These are phyloP conservation scores for Podotricha telesiphe DNA, from an alignment of 2,888 invertebrate genomes.

Conservation along the genomic window DNA sequence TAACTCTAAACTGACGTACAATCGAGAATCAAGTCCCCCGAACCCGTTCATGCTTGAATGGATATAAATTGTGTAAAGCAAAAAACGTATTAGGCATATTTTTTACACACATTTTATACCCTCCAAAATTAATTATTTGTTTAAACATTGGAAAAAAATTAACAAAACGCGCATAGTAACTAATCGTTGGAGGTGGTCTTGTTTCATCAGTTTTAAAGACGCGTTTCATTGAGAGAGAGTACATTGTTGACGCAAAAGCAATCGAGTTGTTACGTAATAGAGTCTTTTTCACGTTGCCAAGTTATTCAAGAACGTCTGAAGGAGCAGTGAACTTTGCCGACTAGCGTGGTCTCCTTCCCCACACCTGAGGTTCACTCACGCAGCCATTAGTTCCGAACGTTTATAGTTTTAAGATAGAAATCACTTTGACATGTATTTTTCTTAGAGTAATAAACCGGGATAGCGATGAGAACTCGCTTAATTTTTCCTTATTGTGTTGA, in stretches of 20 bases:
- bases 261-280: slow-evolving; percentile 50
- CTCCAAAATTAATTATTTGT: not conserved
- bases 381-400: slow-evolving; percentile 72
- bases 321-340: slow-evolving; percentile 80
- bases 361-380: slow-evolving; percentile 78
- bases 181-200: slow-evolving; percentile 56
- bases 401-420: slow-evolving; percentile 68
- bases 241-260: slow-evolving; percentile 47
- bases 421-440: slow-evolving; percentile 57
- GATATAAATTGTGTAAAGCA: too few species aligned
- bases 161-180: slow-evolving; percentile 44
- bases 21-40: too few species aligned
- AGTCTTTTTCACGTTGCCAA: slow-evolving; percentile 57
- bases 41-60: too few species aligned
- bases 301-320: slow-evolving; percentile 56
- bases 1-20: too few species aligned
- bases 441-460: slow-evolving; percentile 39
- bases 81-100: too few species aligned
- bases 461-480: slow-evolving; percentile 47
- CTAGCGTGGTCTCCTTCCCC: slow-evolving; percentile 66
- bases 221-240: slow-evolving; percentile 53
- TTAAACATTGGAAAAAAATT: not conserved
- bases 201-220: slow-evolving; percentile 61
- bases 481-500: slow-evolving; percentile 39
- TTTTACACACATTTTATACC: not conserved